Percentiles rank a stretch among this genome's conserved stretches.
Evolutionary conservation across 1,140 invertebrate species (phyloP).

Genomic region (Plodia interpunctella): DNA sequence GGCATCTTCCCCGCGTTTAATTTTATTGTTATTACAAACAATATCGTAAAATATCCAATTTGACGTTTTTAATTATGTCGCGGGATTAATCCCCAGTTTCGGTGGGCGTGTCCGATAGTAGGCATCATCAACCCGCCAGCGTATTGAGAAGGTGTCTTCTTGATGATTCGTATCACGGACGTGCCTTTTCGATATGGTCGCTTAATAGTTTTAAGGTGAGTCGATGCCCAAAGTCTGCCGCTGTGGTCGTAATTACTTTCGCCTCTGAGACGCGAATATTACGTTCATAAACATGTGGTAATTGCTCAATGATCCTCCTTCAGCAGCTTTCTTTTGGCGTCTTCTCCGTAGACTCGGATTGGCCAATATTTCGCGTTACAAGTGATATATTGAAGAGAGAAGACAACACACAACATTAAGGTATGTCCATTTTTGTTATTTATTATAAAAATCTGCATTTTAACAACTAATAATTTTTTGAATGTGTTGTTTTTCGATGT

Average conservation of each 20-base stretch:
- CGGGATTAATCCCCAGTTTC: conserved; percentile 40
- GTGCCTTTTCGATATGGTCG: conserved; percentile 37
- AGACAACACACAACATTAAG: conserved; percentile 44
- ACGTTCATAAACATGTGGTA: conserved; percentile 47
- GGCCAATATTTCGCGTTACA: conserved; percentile 56
- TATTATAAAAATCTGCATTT: conserved; percentile 25
- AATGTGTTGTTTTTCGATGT: conserved; percentile 54
- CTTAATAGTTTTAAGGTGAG: conserved; percentile 45
- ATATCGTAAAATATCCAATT: conserved; percentile 34
- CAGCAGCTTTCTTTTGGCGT: conserved; percentile 53
- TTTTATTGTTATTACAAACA: conserved; percentile 31
- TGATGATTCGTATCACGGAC: conserved; percentile 15
- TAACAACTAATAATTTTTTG: conserved; percentile 46
- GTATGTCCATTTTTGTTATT: conserved; percentile 46
- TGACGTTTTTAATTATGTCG: conserved; percentile 41
- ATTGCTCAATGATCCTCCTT: conserved; percentile 51
- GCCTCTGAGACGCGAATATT: conserved; percentile 38
- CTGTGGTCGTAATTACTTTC: conserved; percentile 54
- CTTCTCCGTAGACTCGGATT: conserved; percentile 53
- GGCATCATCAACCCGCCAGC: conserved; percentile 37
- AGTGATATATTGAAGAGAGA: conserved; percentile 33
- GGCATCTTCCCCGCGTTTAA: conserved; percentile 39
- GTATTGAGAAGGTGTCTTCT: conserved; percentile 25
- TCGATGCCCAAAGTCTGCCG: conserved; percentile 52
- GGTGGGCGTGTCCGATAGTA: conserved; percentile 63